Evolutionary conservation across 2,888 invertebrate species (phyloP).

Genomic region (Agrochola macilenta): DNA sequence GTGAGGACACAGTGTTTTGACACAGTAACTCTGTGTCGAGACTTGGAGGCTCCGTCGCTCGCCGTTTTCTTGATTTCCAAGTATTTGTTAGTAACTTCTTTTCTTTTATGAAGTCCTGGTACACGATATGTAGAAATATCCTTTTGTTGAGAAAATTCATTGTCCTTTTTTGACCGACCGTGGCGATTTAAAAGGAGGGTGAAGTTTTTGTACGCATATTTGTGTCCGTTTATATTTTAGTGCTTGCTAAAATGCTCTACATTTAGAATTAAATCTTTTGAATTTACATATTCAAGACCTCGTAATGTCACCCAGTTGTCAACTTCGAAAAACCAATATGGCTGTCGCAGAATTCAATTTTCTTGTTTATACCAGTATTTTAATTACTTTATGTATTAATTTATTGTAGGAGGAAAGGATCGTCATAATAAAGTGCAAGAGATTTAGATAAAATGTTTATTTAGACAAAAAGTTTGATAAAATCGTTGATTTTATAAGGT

Average conservation of each 20-base stretch:
- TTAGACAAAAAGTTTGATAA: no score
- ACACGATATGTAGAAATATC: conserved; percentile 74
- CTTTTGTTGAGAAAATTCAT: conserved; percentile 71
- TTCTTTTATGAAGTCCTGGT: conserved; percentile 81
- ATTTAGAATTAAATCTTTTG: conserved; percentile 22
- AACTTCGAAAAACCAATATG: conserved; percentile 41
- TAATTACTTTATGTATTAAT: neutral
- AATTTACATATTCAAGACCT: conserved; percentile 17
- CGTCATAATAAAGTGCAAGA: neutral
- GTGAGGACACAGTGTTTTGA: conserved; percentile 63
- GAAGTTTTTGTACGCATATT: neutral
- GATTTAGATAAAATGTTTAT: neutral
- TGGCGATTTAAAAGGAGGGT: conserved; percentile 3
- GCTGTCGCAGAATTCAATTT: conserved; percentile 20
- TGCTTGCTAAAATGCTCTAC: neutral
- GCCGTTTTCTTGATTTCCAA: conserved; percentile 85
- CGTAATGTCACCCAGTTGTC: conserved; percentile 40
- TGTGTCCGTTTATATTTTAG: no score
- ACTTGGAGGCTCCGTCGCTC: conserved; percentile 49
- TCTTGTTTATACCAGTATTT: conserved; percentile 26
- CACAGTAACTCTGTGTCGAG: conserved; percentile 59
- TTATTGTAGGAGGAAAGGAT: neutral
- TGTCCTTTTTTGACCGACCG: conserved; percentile 60
- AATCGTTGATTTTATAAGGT: no score
- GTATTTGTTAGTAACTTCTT: conserved; percentile 79